Base-by-base conservation (phyloP, 2,888 invertebrate genomes). In the Pterobdella sp. region DNA sequence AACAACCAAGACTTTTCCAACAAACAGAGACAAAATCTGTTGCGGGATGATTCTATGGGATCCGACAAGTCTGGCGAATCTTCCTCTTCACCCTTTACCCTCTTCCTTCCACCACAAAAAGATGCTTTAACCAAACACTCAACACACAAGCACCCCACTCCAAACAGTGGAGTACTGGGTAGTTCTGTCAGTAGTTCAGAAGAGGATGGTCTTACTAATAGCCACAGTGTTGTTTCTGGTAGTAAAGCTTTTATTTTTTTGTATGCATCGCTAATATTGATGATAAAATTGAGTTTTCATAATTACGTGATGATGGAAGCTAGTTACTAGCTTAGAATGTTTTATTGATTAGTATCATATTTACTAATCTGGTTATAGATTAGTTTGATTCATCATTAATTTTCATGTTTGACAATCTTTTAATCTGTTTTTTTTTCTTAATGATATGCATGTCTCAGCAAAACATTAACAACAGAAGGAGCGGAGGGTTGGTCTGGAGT, bases 11-110 rank as follows among this genome's bases (percentile, higher is more conserved):
- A 69, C 69, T 1, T 1, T 37, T 35, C 29, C 36, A 67, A 42
- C 26, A n/a, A 1, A 22, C 1, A 29, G 18, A 4, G n/a, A 29
- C 32, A 52, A 52, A 29, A 69, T 26, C 69, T 32, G 29, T 10
- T 31, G 37, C 60, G 29, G 29, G 52, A 71, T 22, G 70, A 70
- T 35, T 70, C 52, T 3, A 2, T 70, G 18, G 56, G 52, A n/a
- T 70, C 70, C 14, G 70, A 70, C 70, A 70, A 70, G 32, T 70
- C 70, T 1, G 70, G 70, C 29, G 70, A 70, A 10, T 52, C 70
- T 22, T 37, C 70, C 1, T 56, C 70, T 32, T 70, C 70, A 0
- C 70, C 49, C 32, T 52, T 56, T 0, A 36, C 70, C 32, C 32
- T 31, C 52, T 52, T 37, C 1, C n/a, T 68, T 10, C 34, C 35